phyloP scores from a whole-genome alignment of 92 coral and sea anemone species.

The Metridium senile region DNA sequence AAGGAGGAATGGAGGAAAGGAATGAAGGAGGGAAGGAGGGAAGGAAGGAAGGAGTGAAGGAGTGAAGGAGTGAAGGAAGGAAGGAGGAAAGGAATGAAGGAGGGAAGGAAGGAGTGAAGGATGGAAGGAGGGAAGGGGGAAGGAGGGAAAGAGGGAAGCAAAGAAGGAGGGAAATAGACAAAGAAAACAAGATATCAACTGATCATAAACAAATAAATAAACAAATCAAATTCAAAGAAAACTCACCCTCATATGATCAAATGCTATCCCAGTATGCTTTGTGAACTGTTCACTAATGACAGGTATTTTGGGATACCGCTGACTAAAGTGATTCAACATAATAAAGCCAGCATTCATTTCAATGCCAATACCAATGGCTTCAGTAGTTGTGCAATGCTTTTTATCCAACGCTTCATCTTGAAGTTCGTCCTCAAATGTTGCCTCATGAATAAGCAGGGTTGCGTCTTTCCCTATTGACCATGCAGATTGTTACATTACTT shows the following conservation, averaged over 20 bases:
- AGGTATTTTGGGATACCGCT: conserved; percentile 98
- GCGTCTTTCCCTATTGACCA: conserved; percentile 63
- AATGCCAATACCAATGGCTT: conserved; percentile 86
- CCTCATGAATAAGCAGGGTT: conserved; percentile 94
- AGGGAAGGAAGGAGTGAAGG: too few species aligned
- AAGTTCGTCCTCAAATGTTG: conserved; percentile 91
- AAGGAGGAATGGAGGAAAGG: too few species aligned
- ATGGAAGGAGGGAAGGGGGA: too few species aligned
- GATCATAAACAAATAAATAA: not conserved
- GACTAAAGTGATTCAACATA: conserved; percentile 94
- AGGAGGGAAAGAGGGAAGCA: too few species aligned
- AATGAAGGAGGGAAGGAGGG: too few species aligned
- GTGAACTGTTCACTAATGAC: conserved; percentile 87
- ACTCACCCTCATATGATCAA: conserved; percentile 97
- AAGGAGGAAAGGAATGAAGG: too few species aligned
- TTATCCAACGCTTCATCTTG: conserved; percentile 77
- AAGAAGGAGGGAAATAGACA: too few species aligned
- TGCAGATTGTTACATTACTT: too few species aligned
- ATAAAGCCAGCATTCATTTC: conserved; percentile 85
- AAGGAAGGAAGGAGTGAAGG: too few species aligned
- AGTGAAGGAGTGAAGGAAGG: too few species aligned
- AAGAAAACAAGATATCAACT: too few species aligned
- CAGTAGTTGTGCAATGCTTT: conserved; percentile 93
- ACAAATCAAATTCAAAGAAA: not conserved
- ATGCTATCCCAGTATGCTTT: conserved; percentile 91